Conservation (phyloP, 2,113 vertebrate species). For the Felis catus region F.catus_Fca126_mat1.0 CM031419.1:204041501-204042000, state of each 20-base stretch:
- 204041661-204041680: not conserved
- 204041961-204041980: not conserved
- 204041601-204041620: not conserved
- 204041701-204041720: not conserved
- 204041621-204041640: not conserved
- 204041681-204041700: rapidly evolving
- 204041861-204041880: not conserved
- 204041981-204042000: not conserved
- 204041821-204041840: not conserved
- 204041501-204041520: no score
- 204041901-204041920: not conserved
- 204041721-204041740: not conserved
- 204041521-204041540: no score
- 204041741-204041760: not conserved
- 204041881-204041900: not conserved
- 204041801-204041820: not conserved
- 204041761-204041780: not conserved
- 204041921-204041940: not conserved
- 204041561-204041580: not conserved
- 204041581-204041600: not conserved
- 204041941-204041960: not conserved
- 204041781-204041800: not conserved
- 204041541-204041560: not conserved
- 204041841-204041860: not conserved
- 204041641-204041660: not conserved